Base-by-base conservation (phyloP, 2,113 vertebrate species). In the Alexandromys fortis region DNA sequence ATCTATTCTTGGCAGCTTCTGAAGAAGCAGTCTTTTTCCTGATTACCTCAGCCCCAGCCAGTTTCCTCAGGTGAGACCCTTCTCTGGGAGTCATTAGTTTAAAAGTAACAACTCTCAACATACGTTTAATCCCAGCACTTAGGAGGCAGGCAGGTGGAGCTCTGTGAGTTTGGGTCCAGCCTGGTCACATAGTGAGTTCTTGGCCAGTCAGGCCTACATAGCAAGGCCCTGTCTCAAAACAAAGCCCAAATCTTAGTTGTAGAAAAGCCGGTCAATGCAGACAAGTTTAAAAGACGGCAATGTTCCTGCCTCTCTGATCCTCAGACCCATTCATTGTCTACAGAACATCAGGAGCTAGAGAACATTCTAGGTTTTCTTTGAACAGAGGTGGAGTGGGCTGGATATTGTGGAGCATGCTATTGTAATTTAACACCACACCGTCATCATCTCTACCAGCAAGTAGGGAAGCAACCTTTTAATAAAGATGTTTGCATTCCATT, bases 341-440 rank as follows among this genome's bases (percentile, higher is more conserved):
- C 4, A 86, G 77, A 68, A 17, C 35, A 35, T 67, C 63, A 76
- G 81, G 73, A 79, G 30, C 24, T 94, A 16, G 5, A 61, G 33
- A 92, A 63, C 33, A 38, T 38, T 90, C 35, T 79, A 65, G 86
- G 75, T 89, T 96, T 85, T 89, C 38, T 95, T 89, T 92, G 67
- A 67, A 70, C 26, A 90, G n/a, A 92, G 94, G 42, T 70, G 7
- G 17, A 13, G 58, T 70, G 21, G 87, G 42, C 42, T 94, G 28
- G 28, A 11, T 65, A 24, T 91, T 92, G 79, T 68, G 19, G 63
- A 65, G 67, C 28, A 17, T 86, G 19, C 24, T 83, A 68, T 91
- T 89, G 55, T 89, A 88, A 79, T 52, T 88, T 67, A 86, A 10
- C 7, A 16, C 5, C 33, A 0, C 81, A 22, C 63, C 28, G 16